Base-by-base conservation (phyloP, 2,797 vertebrate species). In the Phaenicophaeus curvirostris region DNA sequence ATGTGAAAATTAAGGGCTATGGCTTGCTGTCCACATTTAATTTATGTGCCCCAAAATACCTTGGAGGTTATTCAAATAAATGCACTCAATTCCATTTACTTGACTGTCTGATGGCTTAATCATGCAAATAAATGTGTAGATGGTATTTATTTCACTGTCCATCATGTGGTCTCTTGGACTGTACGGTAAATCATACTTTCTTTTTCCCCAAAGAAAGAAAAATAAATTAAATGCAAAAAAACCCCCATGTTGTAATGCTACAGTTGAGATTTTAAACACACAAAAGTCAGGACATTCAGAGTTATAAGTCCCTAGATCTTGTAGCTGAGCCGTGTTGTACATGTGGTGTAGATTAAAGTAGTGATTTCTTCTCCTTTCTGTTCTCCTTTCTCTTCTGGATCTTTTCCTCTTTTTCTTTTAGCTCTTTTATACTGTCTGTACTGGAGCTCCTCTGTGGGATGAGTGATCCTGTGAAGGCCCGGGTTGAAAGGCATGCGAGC, bases 291-390 rank as follows among this genome's bases (percentile, higher is more conserved):
- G 90, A 90, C 85, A 74, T 86, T 90, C 82, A 95, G 85, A 97
- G 54, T 96, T 97, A 97, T 41, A 78, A 81, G 90, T 97, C 96
- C 87, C 95, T 51, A 28, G 96, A 93, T 91, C 67, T 76, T 85
- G 78, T 87, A 95, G 94, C 83, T 96, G 83, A 95, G 82, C 87
- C 41, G 6, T 84, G 65, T 91, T 88, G 87, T 95, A 93, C 96
- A 96, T 96, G 72, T 97, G 96, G 90, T 95, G 72, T 94, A 93
- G 93, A 97, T 97, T 97, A 96, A 96, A 94, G 81, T 66, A 72
- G n/a, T 69, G 90, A 93, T 91, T 96, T 95, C 85, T 55, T 84
- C 82, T 93, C 41, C n/a, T 72, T 90, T 94, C 92, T 90, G 27
- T 74, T 19, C 31, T 89, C 28, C 53, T 87, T 91, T 94, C 62